Base-by-base conservation (phyloP, 2,113 vertebrate genomes). In the Tyto alba region DNA sequence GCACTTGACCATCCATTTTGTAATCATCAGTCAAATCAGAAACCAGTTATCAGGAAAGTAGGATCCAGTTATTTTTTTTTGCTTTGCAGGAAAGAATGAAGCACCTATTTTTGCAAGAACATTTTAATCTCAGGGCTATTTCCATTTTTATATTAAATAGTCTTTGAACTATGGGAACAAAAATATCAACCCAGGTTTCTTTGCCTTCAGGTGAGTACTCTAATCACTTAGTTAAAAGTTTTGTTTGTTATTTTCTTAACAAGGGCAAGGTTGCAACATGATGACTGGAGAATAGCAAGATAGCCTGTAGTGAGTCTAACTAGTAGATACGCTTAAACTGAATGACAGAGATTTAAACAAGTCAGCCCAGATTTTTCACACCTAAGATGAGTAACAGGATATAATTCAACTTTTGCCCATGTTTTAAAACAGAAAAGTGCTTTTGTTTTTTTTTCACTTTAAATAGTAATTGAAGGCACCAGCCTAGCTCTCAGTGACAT, bases 141-240 rank as follows among this genome's bases (percentile, higher is more conserved):
- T 92, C 84, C 87, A 89, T 81, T 92, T 92, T 88, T 74, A 88
- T 30, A n/a, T 89, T 85, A 76, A 83, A 68, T 47, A 91, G 25
- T 45, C 81, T 91, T 94, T 85, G 77, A 93, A 89, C 52, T 79
- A 64, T 0, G 0, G 52, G 26, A 93, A 82, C 40, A 96, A 74
- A 88, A 94, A 82, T 57, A 89, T 53, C 69, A 85, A 89, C 6
- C 16, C 9, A 26, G 4, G 25, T 59, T 78, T 53, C 25, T 53
- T 69, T 13, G 43, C 48, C 52, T 72, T 95, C 22, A 48, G 63
- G 36, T 68, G 60, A 91, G 19, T 48, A 57, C 17, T 53, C 38
- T 74, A 81, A 87, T 75, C 40, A 71, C 29, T 47, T 43, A 52
- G 30, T 48, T 67, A 75, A 40, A 92, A 79, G 27, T 78, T 94